Percentiles rank a stretch among this genome's conserved stretches.
Evolutionary conservation across 2,113 vertebrate genomes (phyloP).

Genomic region (Hypocryptadius cinnamomeus): DNA sequence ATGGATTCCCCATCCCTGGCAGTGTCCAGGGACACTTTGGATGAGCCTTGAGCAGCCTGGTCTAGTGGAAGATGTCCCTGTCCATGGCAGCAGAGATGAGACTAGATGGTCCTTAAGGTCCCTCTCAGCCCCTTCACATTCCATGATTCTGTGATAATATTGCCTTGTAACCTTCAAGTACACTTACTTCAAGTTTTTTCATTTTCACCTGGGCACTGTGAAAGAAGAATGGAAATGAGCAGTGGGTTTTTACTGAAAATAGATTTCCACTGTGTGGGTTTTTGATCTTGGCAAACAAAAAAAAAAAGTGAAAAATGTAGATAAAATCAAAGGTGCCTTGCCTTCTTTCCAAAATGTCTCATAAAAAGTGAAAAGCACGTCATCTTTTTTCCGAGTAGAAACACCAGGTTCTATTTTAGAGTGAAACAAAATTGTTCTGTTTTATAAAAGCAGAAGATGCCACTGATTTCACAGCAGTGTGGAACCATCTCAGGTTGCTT

Average conservation of each 20-base stretch:
- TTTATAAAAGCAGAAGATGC: neutral
- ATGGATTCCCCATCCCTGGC: neutral
- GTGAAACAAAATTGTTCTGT: neutral
- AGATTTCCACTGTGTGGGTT: neutral
- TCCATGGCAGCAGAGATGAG: fast-evolving
- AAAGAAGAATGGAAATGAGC: neutral
- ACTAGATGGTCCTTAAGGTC: neutral
- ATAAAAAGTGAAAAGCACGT: neutral
- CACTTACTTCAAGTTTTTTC: neutral
- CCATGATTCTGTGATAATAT: neutral
- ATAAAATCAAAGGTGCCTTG: neutral
- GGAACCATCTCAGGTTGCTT: neutral
- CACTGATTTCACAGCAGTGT: neutral
- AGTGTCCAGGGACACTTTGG: neutral
- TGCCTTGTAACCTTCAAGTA: neutral
- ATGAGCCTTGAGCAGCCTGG: neutral
- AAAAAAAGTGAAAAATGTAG: fast-evolving
- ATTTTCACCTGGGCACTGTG: neutral
- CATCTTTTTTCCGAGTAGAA: neutral
- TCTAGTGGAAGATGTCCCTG: neutral
- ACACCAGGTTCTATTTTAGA: neutral
- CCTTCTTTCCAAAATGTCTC: neutral
- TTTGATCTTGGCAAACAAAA: neutral
- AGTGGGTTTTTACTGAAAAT: neutral
- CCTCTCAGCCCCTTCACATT: too few relatives aligned